Conservation (phyloP, 1,140 invertebrate genomes). For the Myzus persicae region DNA sequence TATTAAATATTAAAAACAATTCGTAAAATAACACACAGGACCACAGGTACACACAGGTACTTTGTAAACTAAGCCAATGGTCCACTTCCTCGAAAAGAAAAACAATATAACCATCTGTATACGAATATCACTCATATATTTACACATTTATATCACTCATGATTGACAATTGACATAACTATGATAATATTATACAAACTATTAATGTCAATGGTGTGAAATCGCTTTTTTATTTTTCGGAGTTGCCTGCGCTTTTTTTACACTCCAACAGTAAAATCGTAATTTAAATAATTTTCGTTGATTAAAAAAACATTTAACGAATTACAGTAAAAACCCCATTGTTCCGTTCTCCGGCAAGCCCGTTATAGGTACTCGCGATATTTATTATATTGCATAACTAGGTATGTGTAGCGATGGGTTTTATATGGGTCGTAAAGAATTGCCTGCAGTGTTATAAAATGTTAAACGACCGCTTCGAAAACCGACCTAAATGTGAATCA, state of each 20-base stretch:
- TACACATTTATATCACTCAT: too few relatives aligned
- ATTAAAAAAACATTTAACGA: slow-evolving; percentile 3
- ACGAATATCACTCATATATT: background rate
- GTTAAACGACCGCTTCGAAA: background rate
- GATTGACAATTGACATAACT: background rate
- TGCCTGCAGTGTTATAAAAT: background rate
- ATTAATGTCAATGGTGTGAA: background rate
- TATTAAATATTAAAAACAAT: background rate
- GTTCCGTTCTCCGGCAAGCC: background rate
- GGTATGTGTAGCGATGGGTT: background rate
- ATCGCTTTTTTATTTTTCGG: background rate
- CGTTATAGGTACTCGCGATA: too few relatives aligned
- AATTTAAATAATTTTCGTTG: background rate
- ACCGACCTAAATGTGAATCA: slow-evolving; percentile 4
- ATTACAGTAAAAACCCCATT: background rate
- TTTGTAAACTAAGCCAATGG: background rate
- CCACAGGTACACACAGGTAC: background rate
- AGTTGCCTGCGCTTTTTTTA: background rate
- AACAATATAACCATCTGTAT: background rate
- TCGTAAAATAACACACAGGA: too few relatives aligned
- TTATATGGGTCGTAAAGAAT: background rate
- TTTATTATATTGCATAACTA: background rate
- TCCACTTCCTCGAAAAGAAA: background rate
- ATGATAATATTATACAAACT: background rate
- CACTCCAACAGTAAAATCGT: background rate